A percentile compares a stretch with the other conserved stretches of the same genome.
These are phyloP conservation scores for Falco novaeseelandiae DNA, from an alignment of 2,797 vertebrate genomes.

Conservation along the genomic window DNA sequence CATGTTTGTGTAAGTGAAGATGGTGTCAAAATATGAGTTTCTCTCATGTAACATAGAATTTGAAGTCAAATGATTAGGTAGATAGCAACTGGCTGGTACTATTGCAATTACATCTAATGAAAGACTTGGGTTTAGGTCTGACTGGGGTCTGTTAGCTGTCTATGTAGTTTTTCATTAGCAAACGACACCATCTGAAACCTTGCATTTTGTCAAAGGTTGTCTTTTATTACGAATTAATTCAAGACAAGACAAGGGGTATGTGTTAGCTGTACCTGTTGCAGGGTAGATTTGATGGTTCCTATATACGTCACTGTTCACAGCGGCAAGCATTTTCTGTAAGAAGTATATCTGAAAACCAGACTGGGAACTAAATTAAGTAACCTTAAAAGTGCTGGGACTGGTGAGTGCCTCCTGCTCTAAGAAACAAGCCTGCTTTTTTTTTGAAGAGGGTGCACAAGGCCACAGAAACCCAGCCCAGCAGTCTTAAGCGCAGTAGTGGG, in stretches of 20 bases:
- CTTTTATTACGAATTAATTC: not conserved
- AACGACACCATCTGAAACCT: not conserved
- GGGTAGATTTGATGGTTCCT: not conserved
- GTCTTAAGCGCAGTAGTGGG: not conserved
- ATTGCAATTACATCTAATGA: not conserved
- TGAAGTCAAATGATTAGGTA: not conserved
- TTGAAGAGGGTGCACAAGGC: not conserved
- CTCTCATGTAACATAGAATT: not conserved
- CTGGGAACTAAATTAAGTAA: not conserved
- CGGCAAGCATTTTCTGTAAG: not conserved
- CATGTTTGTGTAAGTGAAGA: not conserved
- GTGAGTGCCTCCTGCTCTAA: not conserved
- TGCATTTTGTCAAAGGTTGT: not conserved
- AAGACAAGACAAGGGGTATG: not conserved
- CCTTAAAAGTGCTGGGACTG: not conserved
- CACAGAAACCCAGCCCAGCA: not conserved
- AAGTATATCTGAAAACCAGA: not conserved
- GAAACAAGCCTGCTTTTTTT: not conserved
- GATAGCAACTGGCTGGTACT: not conserved
- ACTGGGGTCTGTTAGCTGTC: not conserved
- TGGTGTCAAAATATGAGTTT: not conserved
- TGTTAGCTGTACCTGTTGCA: not conserved
- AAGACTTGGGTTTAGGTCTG: not conserved
- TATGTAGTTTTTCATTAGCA: not conserved
- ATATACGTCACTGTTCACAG: not conserved